Conservation (phyloP, 1,140 invertebrate species). For the Conus betulinus region DNA sequence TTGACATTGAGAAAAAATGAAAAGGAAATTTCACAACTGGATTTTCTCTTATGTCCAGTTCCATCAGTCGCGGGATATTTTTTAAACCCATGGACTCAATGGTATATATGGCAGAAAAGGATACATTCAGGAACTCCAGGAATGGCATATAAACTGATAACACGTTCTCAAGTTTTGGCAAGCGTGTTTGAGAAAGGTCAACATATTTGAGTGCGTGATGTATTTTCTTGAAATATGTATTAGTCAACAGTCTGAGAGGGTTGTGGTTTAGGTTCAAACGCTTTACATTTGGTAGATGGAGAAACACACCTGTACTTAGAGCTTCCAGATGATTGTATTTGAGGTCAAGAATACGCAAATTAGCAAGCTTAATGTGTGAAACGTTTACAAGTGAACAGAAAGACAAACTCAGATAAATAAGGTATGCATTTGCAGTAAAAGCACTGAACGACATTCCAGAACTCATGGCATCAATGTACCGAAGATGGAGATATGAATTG, state of each 20-base stretch:
- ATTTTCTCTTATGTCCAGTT: not conserved
- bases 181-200: not conserved
- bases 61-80: not conserved
- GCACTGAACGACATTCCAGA: not conserved
- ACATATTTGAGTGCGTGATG: not conserved
- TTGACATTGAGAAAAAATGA: slow-evolving; percentile 32
- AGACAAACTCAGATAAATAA: not conserved
- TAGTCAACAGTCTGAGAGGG: not conserved
- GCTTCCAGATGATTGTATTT: not conserved
- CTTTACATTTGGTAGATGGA: not conserved
- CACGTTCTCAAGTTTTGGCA: not conserved
- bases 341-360: not conserved
- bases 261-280: not conserved
- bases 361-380: not conserved
- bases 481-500: not conserved
- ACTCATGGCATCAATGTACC: not conserved
- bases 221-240: not conserved
- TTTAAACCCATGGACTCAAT: not conserved
- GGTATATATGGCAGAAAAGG: not conserved
- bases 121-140: not conserved
- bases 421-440: not conserved
- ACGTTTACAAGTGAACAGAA: not conserved
- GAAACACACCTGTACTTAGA: not conserved
- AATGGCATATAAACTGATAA: not conserved
- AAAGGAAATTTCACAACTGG: not conserved